These are phyloP conservation scores for Typhlichthys subterraneus DNA, from an alignment of 2,797 vertebrate genomes.

Conservation along the genomic window DNA sequence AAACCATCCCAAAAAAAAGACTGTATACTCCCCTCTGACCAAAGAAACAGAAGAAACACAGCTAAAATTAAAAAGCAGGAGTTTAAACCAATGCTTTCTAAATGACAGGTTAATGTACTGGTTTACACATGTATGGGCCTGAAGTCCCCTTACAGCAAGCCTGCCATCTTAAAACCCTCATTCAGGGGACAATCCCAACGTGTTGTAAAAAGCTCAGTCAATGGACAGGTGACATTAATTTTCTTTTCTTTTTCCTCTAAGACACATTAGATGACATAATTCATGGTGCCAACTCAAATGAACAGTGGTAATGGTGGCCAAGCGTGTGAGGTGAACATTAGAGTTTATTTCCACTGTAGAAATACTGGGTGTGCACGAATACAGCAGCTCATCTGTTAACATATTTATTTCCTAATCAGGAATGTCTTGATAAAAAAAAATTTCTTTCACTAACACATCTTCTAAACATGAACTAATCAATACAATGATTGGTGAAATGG, in stretches of 20 bases:
- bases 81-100: slow-evolving; percentile 32
- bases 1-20: slow-evolving; percentile 55
- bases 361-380: slow-evolving; percentile 85
- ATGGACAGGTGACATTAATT: slow-evolving; percentile 88
- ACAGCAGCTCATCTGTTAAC: slow-evolving; percentile 92
- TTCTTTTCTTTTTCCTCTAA: slow-evolving; percentile 71
- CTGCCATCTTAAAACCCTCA: slow-evolving; percentile 36
- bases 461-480: slow-evolving; percentile 97
- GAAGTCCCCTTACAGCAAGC: slow-evolving; percentile 57
- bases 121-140: slow-evolving; percentile 48
- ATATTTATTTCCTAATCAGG: slow-evolving; percentile 88
- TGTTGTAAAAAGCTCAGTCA: too few relatives aligned
- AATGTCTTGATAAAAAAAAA: slow-evolving; percentile 91
- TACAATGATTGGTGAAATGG: slow-evolving; percentile 93
- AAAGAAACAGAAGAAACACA: slow-evolving; percentile 18
- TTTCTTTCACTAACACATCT: slow-evolving; percentile 84
- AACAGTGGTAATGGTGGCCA: slow-evolving; percentile 57
- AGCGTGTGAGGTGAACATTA: slow-evolving; percentile 77
- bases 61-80: slow-evolving; percentile 31
- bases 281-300: slow-evolving; percentile 56
- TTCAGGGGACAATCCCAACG: slow-evolving; percentile 28
- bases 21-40: slow-evolving; percentile 59
- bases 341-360: slow-evolving; percentile 86
- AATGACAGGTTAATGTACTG: slow-evolving; percentile 51
- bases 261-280: slow-evolving; percentile 81